Conservation (phyloP, 53 echinoderm and acorn worm species). For the Mesocentrotus franciscanus region DNA sequence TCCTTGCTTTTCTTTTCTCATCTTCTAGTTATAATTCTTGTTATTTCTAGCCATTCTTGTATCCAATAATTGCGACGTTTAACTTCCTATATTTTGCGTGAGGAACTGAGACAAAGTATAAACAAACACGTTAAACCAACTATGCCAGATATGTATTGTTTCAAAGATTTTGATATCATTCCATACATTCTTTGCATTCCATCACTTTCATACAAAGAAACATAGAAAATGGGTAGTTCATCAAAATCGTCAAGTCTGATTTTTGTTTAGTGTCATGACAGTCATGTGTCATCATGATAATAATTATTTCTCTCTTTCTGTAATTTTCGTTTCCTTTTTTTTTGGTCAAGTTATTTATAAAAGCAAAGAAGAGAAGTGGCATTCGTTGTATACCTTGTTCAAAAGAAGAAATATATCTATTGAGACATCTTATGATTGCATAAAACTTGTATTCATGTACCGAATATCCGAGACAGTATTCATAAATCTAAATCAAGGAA, state of each 20-base stretch:
- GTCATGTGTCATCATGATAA: not conserved
- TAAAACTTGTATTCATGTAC: not conserved
- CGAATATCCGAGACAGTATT: not conserved
- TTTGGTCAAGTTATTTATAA: not conserved
- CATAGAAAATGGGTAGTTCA: not conserved
- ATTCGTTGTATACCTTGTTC: not conserved
- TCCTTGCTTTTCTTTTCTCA: no score
- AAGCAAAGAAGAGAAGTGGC: not conserved
- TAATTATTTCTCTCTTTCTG: not conserved
- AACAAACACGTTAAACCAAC: slow-evolving; percentile 27
- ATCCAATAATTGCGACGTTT: not conserved
- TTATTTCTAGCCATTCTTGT: not conserved
- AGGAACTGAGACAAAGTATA: slow-evolving; percentile 2
- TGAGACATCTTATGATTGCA: not conserved
- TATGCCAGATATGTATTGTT: slow-evolving; percentile 4
- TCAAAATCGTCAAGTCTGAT: not conserved
- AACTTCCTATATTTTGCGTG: not conserved
- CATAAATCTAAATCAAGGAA: not conserved
- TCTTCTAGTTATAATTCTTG: not conserved
- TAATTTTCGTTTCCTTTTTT: not conserved
- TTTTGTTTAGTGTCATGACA: not conserved
- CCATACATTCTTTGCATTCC: not conserved
- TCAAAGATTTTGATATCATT: not conserved
- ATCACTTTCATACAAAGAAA: not conserved
- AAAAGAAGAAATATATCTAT: not conserved